Base-by-base conservation (phyloP, 2,888 invertebrate species). In the Arge pagana region DNA sequence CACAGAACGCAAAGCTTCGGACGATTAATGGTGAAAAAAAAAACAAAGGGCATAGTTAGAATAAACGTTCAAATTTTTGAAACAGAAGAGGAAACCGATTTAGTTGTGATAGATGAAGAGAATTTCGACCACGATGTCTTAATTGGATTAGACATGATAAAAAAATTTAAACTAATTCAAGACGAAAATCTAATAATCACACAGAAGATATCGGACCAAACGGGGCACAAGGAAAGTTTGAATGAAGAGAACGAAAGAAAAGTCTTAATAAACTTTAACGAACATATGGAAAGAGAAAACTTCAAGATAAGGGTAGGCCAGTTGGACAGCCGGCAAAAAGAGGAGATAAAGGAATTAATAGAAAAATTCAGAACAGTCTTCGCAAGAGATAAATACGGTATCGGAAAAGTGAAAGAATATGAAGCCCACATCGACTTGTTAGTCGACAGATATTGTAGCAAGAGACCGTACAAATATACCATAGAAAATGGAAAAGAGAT, bases 51-150 rank as follows among this genome's bases (percentile, higher is more conserved):
- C n/a, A 43, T 59, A 30, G 26, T 56, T 41, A 56, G 26, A n/a
- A 16, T 62, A 11, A 56, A 54, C 15, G 42, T 52, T 33, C 43
- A 55, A 51, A 59, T 59, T 10, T 59, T 42, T 11, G 31, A 59
- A 31, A 53, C 50, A 15, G 56, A 60, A 42, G 43, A 54, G 49
- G 21, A 49, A 21, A 58, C 55, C 10, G 48, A 61, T 52, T 30
- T 61, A 5, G 42, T 57, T 30, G 52, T 61, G 8, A 43, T 58
- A 35, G 57, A 61, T 13, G 43, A 56, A 28, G 53, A 58, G 30
- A 51, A 62, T 16, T 58, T 61, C 24, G 43, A 58, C n/a, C 52
- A 61, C 37, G 58, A 60, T 48, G 45, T 60, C 37, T 41, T 58
- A 43, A 50, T 60, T 41, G 60, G 60, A 36, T 23, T 60, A 28